A percentile compares a stretch with the other conserved stretches of the same genome.
These are phyloP conservation scores for Galaxias olidus DNA, from an alignment of 2,797 vertebrate genomes.

Conservation along the genomic window DNA sequence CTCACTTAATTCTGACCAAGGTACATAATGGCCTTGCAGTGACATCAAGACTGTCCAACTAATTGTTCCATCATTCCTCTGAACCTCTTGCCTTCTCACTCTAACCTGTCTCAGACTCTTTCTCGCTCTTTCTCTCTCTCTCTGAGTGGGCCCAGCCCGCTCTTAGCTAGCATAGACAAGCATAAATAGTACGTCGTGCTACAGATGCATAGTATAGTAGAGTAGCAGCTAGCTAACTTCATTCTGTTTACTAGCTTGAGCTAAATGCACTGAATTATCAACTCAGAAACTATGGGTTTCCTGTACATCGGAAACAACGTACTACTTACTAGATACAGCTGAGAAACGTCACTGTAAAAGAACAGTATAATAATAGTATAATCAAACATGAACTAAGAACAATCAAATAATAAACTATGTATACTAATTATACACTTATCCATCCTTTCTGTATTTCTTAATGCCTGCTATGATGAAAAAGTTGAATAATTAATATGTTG, in stretches of 20 bases:
- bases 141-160: constrained; percentile 70
- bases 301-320: constrained; percentile 28
- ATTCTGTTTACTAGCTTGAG: constrained; percentile 43
- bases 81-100: constrained; percentile 10
- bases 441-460: no score
- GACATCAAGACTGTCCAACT: constrained; percentile 36
- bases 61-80: constrained; percentile 20
- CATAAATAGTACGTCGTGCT: constrained; percentile 64
- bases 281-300: constrained; percentile 29
- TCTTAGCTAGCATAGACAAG: constrained; percentile 52
- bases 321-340: constrained; percentile 17
- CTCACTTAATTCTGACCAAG: constrained; percentile 28
- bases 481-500: constrained; percentile 50
- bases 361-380: no score
- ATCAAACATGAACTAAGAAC: no score
- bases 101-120: background rate
- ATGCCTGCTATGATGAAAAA: no score
- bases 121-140: constrained; percentile 21
- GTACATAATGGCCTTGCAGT: constrained; percentile 33
- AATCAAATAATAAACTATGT: no score
- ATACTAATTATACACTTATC: no score
- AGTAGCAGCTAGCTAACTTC: constrained; percentile 42
- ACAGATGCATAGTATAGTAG: constrained; percentile 55
- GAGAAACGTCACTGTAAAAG: constrained; percentile 53
- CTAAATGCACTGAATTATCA: constrained; percentile 48